Percentiles rank a stretch among this genome's conserved stretches.
These are phyloP conservation scores for Platyscapa corneri DNA, from an alignment of 1,140 invertebrate species.

Conservation along the genomic window DNA sequence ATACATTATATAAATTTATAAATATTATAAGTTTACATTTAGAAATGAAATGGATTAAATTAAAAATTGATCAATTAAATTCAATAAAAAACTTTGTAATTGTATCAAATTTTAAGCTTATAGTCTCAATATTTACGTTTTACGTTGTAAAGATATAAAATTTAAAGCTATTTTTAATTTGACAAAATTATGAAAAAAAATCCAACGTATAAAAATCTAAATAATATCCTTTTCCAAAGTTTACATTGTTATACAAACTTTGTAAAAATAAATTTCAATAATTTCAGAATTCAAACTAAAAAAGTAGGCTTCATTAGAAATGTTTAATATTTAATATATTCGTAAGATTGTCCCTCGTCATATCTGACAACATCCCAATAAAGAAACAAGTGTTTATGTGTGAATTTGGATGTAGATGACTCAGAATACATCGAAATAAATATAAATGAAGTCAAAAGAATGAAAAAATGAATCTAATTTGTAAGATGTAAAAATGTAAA, in stretches of 20 bases:
- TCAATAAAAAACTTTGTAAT: neutral
- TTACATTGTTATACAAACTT: constrained; percentile 3
- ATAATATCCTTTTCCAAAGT: neutral
- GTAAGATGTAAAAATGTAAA: constrained; percentile 52
- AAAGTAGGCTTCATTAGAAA: constrained; percentile 31
- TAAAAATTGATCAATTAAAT: neutral
- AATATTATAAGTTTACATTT: neutral
- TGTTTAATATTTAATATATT: constrained; percentile 31
- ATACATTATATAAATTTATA: neutral
- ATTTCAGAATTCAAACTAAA: constrained; percentile 26
- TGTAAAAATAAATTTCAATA: neutral
- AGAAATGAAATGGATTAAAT: neutral
- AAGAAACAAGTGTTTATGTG: neutral
- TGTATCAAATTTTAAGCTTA: neutral
- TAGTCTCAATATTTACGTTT: neutral
- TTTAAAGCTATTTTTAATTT: neutral
- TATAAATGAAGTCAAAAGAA: neutral
- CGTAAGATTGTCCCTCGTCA: constrained; percentile 6
- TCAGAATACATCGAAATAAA: constrained; percentile 40
- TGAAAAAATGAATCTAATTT: constrained; percentile 1
- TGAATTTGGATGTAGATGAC: constrained; percentile 18
- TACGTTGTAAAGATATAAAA: neutral
- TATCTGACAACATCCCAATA: constrained; percentile 27
- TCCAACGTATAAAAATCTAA: neutral
- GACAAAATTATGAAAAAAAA: neutral